Evolutionary conservation across 2,113 vertebrate genomes (phyloP), one percentile per base, ranked within the genome.

Genomic region (Rhinoderma darwinii): DNA sequence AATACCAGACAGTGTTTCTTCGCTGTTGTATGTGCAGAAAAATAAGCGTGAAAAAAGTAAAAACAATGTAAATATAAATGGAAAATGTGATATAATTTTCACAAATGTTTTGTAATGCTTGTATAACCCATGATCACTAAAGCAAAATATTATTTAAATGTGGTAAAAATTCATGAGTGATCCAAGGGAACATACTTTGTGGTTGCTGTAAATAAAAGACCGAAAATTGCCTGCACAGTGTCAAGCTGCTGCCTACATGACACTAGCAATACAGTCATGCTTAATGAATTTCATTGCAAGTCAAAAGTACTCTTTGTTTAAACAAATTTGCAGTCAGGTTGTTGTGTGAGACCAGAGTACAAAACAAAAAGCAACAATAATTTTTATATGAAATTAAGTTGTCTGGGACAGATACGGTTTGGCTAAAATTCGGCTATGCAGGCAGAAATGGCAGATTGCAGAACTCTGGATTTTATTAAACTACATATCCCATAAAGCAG

Each of bases 101-200:
- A 86, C 61, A 80, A 86, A 70, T 80, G 84, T 80, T 86, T 80
- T 80, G 84, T 80, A 79, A 78, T 80, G 75, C 76, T 70, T 80
- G 27, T 72, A 86, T 86, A 79, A 86, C n/a, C 84, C 76, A 72
- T 80, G 80, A 86, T 80, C 63, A 86, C 66, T 86, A 66, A 86
- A 79, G 50, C 32, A 56, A 80, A 86, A 80, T 70, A 80, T 86
- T 86, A 80, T 86, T 80, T 80, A 80, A 86, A 54, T 72, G 84
- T 86, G 76, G 75, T 86, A 80, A 86, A 86, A 78, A 80, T 66
- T 41, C 74, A 77, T 77, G 56, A 86, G 47, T 80, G 76, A 54
- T 86, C 63, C 84, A 80, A 80, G 47, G 74, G 76, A 86, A 86
- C 84, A 86, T 86, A 86, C 63, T 86, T 80, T 86, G 76, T 80